These are phyloP conservation scores for Grantiella picta DNA, from an alignment of 2,113 vertebrate species.

Conservation along the genomic window DNA sequence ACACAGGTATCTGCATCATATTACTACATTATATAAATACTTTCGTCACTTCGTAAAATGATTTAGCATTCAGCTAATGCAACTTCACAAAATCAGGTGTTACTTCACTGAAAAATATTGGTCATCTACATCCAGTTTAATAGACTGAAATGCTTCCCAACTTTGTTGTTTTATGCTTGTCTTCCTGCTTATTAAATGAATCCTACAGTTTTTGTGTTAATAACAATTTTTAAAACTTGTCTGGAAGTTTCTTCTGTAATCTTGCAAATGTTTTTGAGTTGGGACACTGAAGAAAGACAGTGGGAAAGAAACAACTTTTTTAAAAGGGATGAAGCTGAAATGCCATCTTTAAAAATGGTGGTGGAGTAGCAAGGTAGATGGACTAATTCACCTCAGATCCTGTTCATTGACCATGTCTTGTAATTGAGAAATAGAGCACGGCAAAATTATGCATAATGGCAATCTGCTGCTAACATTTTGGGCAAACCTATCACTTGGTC, in stretches of 20 bases:
- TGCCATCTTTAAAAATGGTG: background rate
- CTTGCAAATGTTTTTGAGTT: background rate
- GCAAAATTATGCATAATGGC: background rate
- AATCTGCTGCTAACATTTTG: background rate
- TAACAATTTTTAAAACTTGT: background rate
- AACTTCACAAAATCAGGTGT: background rate
- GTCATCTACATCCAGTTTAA: background rate
- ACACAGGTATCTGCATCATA: background rate
- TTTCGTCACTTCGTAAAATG: background rate
- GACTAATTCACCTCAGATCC: background rate
- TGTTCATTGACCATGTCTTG: background rate
- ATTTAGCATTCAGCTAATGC: background rate
- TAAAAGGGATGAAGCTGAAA: background rate
- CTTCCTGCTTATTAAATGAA: background rate
- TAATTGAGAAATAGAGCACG: background rate
- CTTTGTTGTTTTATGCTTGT: accelerated
- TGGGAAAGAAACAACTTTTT: background rate
- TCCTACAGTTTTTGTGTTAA: background rate
- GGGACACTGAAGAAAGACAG: background rate
- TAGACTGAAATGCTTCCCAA: background rate
- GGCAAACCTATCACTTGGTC: background rate
- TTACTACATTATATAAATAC: background rate
- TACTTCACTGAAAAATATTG: background rate
- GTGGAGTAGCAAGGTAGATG: background rate
- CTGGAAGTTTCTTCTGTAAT: background rate